Evolutionary conservation across 2,797 vertebrate genomes (phyloP).

Genomic region (Erithacus rubecula): DNA sequence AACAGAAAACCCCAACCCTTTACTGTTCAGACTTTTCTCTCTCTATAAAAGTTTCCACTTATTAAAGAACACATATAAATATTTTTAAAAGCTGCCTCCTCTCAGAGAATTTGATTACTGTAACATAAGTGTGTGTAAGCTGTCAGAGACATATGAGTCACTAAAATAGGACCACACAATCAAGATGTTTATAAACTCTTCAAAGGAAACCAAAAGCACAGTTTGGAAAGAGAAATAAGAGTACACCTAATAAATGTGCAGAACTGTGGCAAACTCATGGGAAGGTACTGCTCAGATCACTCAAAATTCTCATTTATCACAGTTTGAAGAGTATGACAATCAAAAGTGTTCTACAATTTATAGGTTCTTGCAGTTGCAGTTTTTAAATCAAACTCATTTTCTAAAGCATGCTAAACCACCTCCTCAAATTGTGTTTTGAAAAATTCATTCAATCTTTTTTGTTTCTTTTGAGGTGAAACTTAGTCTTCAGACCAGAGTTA

Average conservation of each 20-base stretch:
- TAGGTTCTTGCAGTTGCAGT: neutral
- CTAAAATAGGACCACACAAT: slow-evolving; percentile 18
- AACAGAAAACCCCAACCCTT: neutral
- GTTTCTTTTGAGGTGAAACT: neutral
- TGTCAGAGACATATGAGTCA: neutral
- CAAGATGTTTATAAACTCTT: neutral
- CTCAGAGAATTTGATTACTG: slow-evolving; percentile 15
- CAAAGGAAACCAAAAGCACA: neutral
- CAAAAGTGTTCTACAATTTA: neutral
- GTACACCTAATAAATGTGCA: neutral
- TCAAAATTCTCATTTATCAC: neutral
- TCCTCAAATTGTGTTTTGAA: neutral
- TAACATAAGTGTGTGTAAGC: neutral
- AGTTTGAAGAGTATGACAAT: neutral
- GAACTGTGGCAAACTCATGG: neutral
- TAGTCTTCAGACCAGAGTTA: neutral
- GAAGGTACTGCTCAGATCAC: neutral
- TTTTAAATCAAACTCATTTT: neutral
- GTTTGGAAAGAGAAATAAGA: neutral
- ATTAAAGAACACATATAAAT: slow-evolving; percentile 15
- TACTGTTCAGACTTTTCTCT: neutral
- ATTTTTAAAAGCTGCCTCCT: slow-evolving; percentile 37
- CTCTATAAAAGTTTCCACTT: slow-evolving; percentile 3
- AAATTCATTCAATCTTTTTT: neutral
- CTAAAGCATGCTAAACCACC: neutral